Evolutionary conservation across 2,888 invertebrate species (phyloP), one percentile per base, ranked within the genome.

Genomic region (Priocnemis perturbator): DNA sequence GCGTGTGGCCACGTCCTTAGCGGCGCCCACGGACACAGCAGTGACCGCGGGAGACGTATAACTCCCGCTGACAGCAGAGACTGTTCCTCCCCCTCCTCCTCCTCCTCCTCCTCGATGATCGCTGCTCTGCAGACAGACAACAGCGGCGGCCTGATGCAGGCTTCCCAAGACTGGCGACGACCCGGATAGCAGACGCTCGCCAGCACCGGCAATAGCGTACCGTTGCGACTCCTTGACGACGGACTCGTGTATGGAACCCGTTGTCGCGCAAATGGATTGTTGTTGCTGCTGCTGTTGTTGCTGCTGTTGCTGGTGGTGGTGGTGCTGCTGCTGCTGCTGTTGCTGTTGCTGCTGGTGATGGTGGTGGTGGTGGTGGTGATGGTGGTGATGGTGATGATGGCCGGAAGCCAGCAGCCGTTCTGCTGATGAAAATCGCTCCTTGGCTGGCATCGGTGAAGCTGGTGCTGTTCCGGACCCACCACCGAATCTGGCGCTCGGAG

Each of bases 371-470:
- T 37, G 37, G 14, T 37, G 37, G 37, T 37, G 37, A 11, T 37
- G 37, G 37, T 37, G 37, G 14, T 37, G 37, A 37, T 37, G 37
- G 14, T 37, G 37, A 11, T 37, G 88, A 70, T 86, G 88, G 45
- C 88, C 66, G 14, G 37, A 5, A 63, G 90, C 90, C 77, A 90
- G 86, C 79, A 91, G 86, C 88, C 93, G 90, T 89, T 93, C 91
- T 88, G 91, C 90, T 87, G 92, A 86, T 86, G 91, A 91, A 74
- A 88, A 85, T 63, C 85, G 78, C 47, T 85, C 83, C 64, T 82
- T 78, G 58, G 70, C 52, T 59, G 86, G 84, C 76, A 86, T 84
- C 64, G 87, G 86, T 21, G 87, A 87, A 45, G 85, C 83, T 73
- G 86, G 82, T 37, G 86, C 83, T 15, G 87, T 85, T 37, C 85